These are phyloP conservation scores for Nephila pilipes DNA, from an alignment of 1,140 invertebrate genomes.

Conservation along the genomic window DNA sequence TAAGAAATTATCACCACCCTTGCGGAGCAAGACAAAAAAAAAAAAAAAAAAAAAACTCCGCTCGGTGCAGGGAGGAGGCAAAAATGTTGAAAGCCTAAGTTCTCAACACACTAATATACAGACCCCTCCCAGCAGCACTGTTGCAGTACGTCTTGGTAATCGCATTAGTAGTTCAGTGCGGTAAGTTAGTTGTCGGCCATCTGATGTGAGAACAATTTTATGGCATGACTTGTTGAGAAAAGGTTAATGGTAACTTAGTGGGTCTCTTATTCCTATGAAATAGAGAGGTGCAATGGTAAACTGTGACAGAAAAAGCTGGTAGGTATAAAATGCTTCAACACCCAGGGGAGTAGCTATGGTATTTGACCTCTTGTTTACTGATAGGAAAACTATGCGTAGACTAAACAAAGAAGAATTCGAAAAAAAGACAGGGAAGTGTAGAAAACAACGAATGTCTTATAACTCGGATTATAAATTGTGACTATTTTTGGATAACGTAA, in stretches of 20 bases:
- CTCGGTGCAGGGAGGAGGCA: not conserved
- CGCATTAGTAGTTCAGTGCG: not conserved
- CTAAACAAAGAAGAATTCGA: not conserved
- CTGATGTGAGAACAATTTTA: conserved; percentile 8
- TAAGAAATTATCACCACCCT: not conserved
- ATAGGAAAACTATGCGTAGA: not conserved
- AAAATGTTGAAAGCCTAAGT: not conserved
- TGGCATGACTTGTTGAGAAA: not conserved
- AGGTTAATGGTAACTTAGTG: not conserved
- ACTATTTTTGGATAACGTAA: too few species aligned
- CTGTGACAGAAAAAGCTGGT: not conserved
- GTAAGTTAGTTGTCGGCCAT: not conserved
- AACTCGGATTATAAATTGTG: too few species aligned
- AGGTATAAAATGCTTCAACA: not conserved
- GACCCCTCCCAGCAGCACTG: not conserved
- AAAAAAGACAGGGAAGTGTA: too few species aligned
- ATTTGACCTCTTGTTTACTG: not conserved
- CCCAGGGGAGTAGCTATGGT: not conserved
- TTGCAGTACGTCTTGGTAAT: not conserved
- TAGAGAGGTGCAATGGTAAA: not conserved
- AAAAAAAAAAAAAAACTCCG: not conserved
- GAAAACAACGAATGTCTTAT: too few species aligned
- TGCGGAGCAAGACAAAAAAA: too few species aligned
- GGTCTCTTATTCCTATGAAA: not conserved
- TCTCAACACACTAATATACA: not conserved